A percentile compares a stretch with the other conserved stretches of the same genome.
Conservation (phyloP, 1,140 invertebrate species). For the Bombus pyrosoma region DNA sequence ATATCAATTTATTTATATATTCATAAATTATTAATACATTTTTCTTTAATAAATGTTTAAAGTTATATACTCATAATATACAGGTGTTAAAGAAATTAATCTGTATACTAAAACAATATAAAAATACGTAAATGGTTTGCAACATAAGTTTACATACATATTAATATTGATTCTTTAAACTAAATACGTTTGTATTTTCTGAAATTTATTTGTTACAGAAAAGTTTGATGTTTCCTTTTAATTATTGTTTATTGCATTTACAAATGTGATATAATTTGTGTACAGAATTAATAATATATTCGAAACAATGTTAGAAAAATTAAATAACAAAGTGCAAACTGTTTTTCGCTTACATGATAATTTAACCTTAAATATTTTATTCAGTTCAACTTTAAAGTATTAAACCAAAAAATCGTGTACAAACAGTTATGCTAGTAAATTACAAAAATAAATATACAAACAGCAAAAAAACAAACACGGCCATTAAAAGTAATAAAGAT, state of each 20-base stretch:
- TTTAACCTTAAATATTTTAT: conserved; percentile 24
- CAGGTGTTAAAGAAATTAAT: neutral
- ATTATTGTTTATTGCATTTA: neutral
- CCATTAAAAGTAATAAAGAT: conserved; percentile 22
- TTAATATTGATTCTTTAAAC: neutral
- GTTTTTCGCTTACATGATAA: neutral
- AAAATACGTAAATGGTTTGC: neutral
- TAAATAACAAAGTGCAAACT: neutral
- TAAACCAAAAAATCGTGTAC: neutral
- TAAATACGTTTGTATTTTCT: neutral
- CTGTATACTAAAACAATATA: neutral
- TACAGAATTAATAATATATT: neutral
- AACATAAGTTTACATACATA: neutral
- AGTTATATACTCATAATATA: neutral
- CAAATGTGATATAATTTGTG: neutral
- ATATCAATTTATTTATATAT: neutral
- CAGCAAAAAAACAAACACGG: neutral
- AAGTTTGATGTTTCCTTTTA: neutral
- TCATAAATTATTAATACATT: neutral
- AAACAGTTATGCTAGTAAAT: neutral
- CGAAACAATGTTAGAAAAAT: neutral
- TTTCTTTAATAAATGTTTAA: neutral
- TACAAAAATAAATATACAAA: neutral
- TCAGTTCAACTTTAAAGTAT: no score
- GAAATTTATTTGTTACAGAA: neutral